These are phyloP conservation scores for mouse (Mus musculus) DNA, from an alignment of 2,113 vertebrate species.

Conservation along the genomic window GRCm39 chr16:21977001-21977500, in stretches of 20 bases:
- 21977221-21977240: slow-evolving; percentile 54
- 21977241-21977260: slow-evolving; percentile 31
- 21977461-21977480: slow-evolving; percentile 29
- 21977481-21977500: slow-evolving; percentile 18
- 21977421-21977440: background rate
- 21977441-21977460: slow-evolving; percentile 60
- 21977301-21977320: slow-evolving; percentile 55
- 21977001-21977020: slow-evolving; percentile 74
- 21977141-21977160: slow-evolving; percentile 66
- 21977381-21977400: slow-evolving; percentile 51
- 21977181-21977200: slow-evolving; percentile 75
- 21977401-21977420: slow-evolving; percentile 23
- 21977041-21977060: slow-evolving; percentile 80
- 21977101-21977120: slow-evolving; percentile 48
- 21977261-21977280: background rate
- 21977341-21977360: slow-evolving; percentile 42
- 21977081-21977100: slow-evolving; percentile 73
- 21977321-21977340: slow-evolving; percentile 59
- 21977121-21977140: slow-evolving; percentile 48
- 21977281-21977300: slow-evolving; percentile 62
- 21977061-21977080: slow-evolving; percentile 80
- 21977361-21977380: slow-evolving; percentile 57
- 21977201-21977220: slow-evolving; percentile 66
- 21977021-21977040: slow-evolving; percentile 77
- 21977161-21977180: slow-evolving; percentile 66